Evolutionary conservation across 2,888 invertebrate species (phyloP), one percentile per base, ranked within the genome.

Genomic region (Dynastes hyllus): DNA sequence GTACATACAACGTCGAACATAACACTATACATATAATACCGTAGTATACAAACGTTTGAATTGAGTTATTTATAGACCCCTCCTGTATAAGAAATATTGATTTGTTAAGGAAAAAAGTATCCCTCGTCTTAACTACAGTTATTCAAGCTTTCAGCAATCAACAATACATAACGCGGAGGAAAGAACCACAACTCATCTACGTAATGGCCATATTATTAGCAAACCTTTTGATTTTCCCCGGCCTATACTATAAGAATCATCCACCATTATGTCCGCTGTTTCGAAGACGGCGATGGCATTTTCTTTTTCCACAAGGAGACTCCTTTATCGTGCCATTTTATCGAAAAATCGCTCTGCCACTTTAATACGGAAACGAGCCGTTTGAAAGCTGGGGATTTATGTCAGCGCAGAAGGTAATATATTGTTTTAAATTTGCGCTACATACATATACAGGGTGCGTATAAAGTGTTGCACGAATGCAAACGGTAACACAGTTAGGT

Each of bases 401-500:
- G 67, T 67, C 67, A 22, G 67, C 40, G 50, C 8, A 32, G 32
- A 11, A 37, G 2, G 67, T 45, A 50, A 67, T 67, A 50, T 67
- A 67, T 67, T 50, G 67, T 67, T 67, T 65, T 27, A 67, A 67
- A 67, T 67, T 45, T 45, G 45, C 22, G 5, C 66, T n/a, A 16
- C 32, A 22, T n/a, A 16, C 32, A 32, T 32, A 4, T 32, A 32
- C 32, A 5, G 32, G 3, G 32, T 32, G 32, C 5, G 4, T 32
- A 5, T 32, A 32, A 0, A 32, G 22, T 22, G 22, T 22, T 22
- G 22, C 22, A 32, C 4, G 32, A 4, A 3, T 32, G 32, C 0
- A 32, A 32, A 32, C 22, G 22, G 5, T 32, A 32, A 32, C 5
- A 32, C 32, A 32, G 4, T 32, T 32, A 32, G 2, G 32, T 4